Conservation (phyloP, 2,888 invertebrate genomes). For the Aspidiotus rigidus region DNA sequence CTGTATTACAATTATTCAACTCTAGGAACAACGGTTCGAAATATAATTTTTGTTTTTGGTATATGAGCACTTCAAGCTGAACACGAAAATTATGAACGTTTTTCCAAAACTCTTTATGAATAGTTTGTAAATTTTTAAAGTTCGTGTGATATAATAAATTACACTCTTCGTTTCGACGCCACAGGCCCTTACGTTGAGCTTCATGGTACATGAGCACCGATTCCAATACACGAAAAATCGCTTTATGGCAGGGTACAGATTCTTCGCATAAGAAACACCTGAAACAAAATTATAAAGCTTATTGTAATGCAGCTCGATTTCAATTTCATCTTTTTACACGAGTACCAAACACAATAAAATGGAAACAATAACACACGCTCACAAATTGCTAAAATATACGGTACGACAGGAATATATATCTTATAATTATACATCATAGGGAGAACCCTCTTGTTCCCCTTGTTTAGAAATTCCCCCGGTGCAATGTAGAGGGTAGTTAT, state of each 20-base stretch:
- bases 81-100: slow-evolving; percentile 6
- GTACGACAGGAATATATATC: no score
- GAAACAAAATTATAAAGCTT: not conserved
- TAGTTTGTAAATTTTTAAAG: slow-evolving; percentile 14
- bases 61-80: slow-evolving; percentile 9
- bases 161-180: slow-evolving; percentile 19
- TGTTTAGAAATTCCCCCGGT: no score
- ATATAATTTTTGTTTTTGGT: slow-evolving; percentile 13
- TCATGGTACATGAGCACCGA: slow-evolving; percentile 20
- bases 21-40: slow-evolving; percentile 27
- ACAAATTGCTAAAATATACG: no score
- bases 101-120: slow-evolving; percentile 15
- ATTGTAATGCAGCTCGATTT: no score
- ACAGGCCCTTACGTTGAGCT: slow-evolving; percentile 15
- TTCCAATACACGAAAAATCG: slow-evolving; percentile 13
- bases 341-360: no score
- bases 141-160: slow-evolving; percentile 30
- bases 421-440: no score
- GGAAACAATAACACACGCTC: no score
- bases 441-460: no score
- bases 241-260: slow-evolving; percentile 13
- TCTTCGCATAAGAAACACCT: slow-evolving; percentile 28
- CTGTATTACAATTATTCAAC: slow-evolving; percentile 14
- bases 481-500: no score
- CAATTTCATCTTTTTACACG: no score